These are phyloP conservation scores for Chloebia gouldiae DNA, from an alignment of 2,113 vertebrate species.

Conservation along the genomic window DNA sequence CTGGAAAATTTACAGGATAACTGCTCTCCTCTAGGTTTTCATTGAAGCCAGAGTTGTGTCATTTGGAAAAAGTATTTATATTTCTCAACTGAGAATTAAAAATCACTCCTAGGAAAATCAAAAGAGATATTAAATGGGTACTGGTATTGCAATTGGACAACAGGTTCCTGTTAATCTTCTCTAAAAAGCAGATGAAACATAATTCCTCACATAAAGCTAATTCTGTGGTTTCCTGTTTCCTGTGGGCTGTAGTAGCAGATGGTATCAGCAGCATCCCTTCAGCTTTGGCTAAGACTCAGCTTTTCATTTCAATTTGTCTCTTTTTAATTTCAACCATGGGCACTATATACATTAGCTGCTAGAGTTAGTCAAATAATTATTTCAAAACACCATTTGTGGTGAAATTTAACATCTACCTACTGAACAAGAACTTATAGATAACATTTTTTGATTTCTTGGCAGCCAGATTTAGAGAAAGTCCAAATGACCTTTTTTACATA, in stretches of 20 bases:
- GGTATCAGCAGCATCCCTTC: constrained; percentile 17
- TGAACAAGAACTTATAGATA: not conserved
- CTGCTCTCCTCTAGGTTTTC: not conserved
- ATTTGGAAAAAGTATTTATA: not conserved
- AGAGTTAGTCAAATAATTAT: constrained; percentile 37
- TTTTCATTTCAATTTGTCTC: constrained; percentile 35
- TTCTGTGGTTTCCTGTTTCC: constrained; percentile 34
- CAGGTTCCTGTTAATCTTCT: not conserved
- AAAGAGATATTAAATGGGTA: not conserved
- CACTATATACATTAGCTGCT: constrained; percentile 15
- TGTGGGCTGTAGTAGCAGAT: constrained; percentile 40
- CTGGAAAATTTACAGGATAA: not conserved
- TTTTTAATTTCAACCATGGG: constrained; percentile 33
- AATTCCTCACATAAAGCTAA: constrained; percentile 30
- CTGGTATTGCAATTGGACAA: constrained; percentile 10
- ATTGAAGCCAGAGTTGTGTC: not conserved
- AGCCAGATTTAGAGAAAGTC: not conserved
- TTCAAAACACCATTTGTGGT: constrained; percentile 3
- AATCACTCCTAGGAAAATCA: not conserved
- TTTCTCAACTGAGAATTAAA: not conserved
- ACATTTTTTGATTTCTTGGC: not conserved
- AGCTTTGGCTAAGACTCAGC: constrained; percentile 27
- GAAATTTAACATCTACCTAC: not conserved
- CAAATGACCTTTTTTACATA: not conserved
- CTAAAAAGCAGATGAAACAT: constrained; percentile 33